Percentiles rank a stretch among this genome's conserved stretches.
Evolutionary conservation across 37 sponge, comb jelly and placozoan species (phyloP).

Genomic region (Theonella swinhoei): DNA sequence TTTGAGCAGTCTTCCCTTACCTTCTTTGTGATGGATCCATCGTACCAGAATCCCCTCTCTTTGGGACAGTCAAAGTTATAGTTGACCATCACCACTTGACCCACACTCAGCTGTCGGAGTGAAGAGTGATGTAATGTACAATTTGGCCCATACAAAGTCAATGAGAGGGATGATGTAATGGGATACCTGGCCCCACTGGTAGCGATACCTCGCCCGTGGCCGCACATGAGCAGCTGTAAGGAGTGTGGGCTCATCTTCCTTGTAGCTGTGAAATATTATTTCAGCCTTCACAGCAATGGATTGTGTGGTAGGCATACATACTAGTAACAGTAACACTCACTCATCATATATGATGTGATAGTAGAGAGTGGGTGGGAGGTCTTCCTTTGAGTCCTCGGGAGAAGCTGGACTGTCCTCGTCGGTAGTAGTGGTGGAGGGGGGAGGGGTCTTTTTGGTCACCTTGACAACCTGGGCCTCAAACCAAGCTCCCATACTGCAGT

Average conservation of each 20-base stretch:
- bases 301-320: no score
- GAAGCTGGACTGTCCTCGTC: background rate
- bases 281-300: background rate
- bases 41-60: constrained; percentile 93
- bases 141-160: background rate
- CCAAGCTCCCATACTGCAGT: constrained; percentile 90
- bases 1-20: constrained; percentile 8
- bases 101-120: constrained; percentile 49
- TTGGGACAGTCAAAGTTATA: constrained; percentile 80
- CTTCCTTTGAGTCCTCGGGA: background rate
- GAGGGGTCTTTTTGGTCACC: constrained; percentile 40
- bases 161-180: background rate
- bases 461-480: constrained; percentile 88
- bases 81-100: constrained; percentile 82
- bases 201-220: constrained; percentile 67
- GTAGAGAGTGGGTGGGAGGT: no score
- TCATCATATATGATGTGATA: constrained; percentile 60
- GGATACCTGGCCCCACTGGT: constrained; percentile 73
- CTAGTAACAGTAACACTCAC: constrained; percentile 27
- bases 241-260: constrained; percentile 45
- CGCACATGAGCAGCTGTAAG: constrained; percentile 46
- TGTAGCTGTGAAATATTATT: constrained; percentile 59
- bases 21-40: constrained; percentile 72
- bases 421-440: background rate
- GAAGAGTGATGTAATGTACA: background rate